Evolutionary conservation across 2,797 vertebrate genomes (phyloP).

Genomic region (Ptychobarbus kaznakovi): DNA sequence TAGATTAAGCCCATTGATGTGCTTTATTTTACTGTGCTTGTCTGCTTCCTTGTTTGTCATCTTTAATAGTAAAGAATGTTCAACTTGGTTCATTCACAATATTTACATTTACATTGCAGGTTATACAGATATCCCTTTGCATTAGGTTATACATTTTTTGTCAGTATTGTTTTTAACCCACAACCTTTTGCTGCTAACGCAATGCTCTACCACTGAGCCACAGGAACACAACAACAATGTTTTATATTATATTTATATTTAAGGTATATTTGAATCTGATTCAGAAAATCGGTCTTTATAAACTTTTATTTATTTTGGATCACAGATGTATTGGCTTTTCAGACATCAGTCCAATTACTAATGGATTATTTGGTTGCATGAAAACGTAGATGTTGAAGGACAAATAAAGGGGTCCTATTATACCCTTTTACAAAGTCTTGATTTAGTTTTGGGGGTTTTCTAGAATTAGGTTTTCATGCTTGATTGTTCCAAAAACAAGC

Average conservation of each 20-base stretch:
- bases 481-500: neutral
- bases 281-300: neutral
- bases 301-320: neutral
- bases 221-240: too few relatives aligned
- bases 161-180: too few relatives aligned
- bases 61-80: neutral
- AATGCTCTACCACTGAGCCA: too few relatives aligned
- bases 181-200: too few relatives aligned
- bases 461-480: neutral
- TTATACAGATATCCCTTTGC: too few relatives aligned
- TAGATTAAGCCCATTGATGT: neutral
- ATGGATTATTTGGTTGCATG: neutral
- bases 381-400: neutral
- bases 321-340: neutral
- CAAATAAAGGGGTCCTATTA: neutral
- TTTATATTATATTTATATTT: too few relatives aligned
- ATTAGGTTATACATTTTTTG: too few relatives aligned
- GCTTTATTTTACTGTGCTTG: neutral
- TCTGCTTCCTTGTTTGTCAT: neutral
- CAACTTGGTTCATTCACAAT: too few relatives aligned
- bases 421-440: neutral
- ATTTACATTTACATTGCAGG: too few relatives aligned
- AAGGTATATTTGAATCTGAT: neutral
- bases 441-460: neutral
- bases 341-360: neutral